These are phyloP conservation scores for Phaonia tiefii DNA, from an alignment of 2,888 invertebrate species.

Conservation along the genomic window DNA sequence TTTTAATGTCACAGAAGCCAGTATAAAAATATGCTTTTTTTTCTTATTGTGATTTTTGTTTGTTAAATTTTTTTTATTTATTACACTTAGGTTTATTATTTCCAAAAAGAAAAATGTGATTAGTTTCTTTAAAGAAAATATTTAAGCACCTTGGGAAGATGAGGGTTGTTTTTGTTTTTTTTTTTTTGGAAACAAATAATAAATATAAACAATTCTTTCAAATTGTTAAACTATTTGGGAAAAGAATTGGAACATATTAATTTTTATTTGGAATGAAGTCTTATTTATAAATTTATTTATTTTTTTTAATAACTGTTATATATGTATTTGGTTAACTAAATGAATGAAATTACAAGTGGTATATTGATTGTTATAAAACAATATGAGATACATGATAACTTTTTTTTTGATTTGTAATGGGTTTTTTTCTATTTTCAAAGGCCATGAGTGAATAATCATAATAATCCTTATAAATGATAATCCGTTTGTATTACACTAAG, in stretches of 20 bases:
- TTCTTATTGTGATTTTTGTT: constrained; percentile 47
- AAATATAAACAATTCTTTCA: constrained; percentile 1
- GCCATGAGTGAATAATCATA: too few relatives aligned
- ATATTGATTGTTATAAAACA: not conserved
- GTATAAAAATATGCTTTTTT: constrained; percentile 61
- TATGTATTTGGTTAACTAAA: too few relatives aligned
- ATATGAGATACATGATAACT: not conserved
- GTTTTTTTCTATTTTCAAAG: too few relatives aligned
- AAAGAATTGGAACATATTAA: not conserved
- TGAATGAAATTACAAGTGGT: too few relatives aligned
- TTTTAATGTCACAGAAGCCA: constrained; percentile 60
- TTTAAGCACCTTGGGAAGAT: constrained; percentile 26
- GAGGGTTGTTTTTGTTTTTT: too few relatives aligned
- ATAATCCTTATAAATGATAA: too few relatives aligned
- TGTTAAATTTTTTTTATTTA: constrained; percentile 37
- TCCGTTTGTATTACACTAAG: too few relatives aligned
- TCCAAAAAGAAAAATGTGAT: constrained; percentile 1
- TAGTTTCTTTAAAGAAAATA: constrained; percentile 2
- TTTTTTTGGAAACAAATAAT: constrained; percentile 6
- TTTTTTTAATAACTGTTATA: not conserved
- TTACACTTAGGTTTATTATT: constrained; percentile 8
- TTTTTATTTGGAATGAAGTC: constrained; percentile 57
- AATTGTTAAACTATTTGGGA: not conserved
- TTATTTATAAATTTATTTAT: constrained; percentile 13
- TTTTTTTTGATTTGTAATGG: too few relatives aligned